phyloP scores from a whole-genome alignment of 2,797 vertebrate genomes.

The Pempheris klunzingeri region DNA sequence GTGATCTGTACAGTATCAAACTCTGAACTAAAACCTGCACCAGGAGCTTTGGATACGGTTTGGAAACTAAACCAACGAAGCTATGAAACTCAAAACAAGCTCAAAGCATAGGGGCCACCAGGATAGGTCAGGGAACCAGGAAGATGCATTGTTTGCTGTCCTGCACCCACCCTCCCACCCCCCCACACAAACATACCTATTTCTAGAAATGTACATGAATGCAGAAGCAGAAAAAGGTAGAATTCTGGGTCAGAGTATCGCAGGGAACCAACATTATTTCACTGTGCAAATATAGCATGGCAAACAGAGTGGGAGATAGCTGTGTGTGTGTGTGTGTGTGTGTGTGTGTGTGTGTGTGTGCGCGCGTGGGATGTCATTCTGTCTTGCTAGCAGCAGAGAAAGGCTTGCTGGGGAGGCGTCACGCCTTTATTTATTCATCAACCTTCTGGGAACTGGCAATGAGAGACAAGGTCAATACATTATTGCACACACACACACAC shows the following conservation, averaged over 20 bases:
- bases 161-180: not conserved
- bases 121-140: too few species aligned
- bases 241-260: conserved; percentile 43
- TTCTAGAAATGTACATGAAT: conserved; percentile 22
- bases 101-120: conserved; percentile 11
- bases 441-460: conserved; percentile 78
- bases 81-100: conserved; percentile 21
- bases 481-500: conserved; percentile 32
- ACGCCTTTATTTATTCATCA: conserved; percentile 83
- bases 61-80: conserved; percentile 4
- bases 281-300: conserved; percentile 58
- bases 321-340: conserved; percentile 24
- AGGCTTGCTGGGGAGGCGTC: conserved; percentile 63
- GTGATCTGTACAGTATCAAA: not conserved
- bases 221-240: conserved; percentile 45
- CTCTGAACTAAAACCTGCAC: conserved; percentile 19
- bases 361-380: conserved; percentile 54
- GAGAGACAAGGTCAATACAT: conserved; percentile 78
- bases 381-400: conserved; percentile 67
- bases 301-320: conserved; percentile 51
- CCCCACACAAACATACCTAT: conserved; percentile 10
- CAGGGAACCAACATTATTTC: conserved; percentile 65
- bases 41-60: conserved; percentile 2
- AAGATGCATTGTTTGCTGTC: not conserved
- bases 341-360: conserved; percentile 1